Evolutionary conservation across 2,797 vertebrate genomes (phyloP).

Genomic region (Tolypeutes matacus): DNA sequence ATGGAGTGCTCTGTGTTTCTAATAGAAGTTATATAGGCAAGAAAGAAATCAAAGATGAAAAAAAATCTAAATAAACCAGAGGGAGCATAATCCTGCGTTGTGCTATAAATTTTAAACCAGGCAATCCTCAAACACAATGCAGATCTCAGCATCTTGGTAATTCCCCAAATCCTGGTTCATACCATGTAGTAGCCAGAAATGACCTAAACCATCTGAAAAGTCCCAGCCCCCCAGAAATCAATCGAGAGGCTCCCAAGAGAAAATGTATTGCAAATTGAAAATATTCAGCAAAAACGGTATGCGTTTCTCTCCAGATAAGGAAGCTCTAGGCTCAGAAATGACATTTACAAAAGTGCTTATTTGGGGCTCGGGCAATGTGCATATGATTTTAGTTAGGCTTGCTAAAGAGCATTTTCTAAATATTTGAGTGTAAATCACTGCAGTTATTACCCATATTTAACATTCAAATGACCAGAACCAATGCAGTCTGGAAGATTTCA

Average conservation of each 20-base stretch:
- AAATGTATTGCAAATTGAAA: conserved; percentile 46
- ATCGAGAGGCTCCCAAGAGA: background rate
- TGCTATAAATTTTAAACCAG: background rate
- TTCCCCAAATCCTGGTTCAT: background rate
- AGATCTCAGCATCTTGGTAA: background rate
- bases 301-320: conserved; percentile 28
- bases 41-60: background rate
- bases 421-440: conserved; percentile 70
- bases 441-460: conserved; percentile 64
- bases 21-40: background rate
- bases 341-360: conserved; percentile 49
- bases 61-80: background rate
- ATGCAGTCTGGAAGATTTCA: conserved; percentile 67
- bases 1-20: background rate
- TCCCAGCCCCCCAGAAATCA: background rate
- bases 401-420: conserved; percentile 62
- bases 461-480: conserved; percentile 42
- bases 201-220: background rate
- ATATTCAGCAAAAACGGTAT: background rate
- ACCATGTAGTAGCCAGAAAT: background rate
- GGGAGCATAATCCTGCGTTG: background rate
- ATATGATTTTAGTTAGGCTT: background rate
- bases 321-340: conserved; percentile 13
- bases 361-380: background rate
- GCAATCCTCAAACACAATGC: background rate